Percentiles rank a stretch among this genome's conserved stretches.
Conservation (phyloP, 2,113 vertebrate species). For the Peromyscus polionotus region DNA sequence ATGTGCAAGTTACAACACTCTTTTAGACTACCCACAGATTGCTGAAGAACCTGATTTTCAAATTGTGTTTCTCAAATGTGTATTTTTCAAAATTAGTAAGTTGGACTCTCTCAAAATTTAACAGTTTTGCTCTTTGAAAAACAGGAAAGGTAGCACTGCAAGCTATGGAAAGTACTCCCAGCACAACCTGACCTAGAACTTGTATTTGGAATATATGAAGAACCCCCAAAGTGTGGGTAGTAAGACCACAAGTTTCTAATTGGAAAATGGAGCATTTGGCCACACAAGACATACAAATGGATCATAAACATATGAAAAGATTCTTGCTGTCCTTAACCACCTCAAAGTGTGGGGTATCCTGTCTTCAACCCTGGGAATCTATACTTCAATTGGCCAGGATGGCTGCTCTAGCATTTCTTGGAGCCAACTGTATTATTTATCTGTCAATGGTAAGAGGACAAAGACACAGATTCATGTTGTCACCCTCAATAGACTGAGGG, state of each 20-base stretch:
- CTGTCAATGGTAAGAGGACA: not conserved
- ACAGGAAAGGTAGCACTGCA: not conserved
- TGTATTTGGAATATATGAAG: not conserved
- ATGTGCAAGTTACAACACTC: not conserved
- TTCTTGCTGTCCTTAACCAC: not conserved
- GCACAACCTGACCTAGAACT: not conserved
- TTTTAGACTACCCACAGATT: not conserved
- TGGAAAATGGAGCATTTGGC: not conserved
- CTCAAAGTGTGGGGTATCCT: constrained; percentile 22
- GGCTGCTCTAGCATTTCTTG: constrained; percentile 56
- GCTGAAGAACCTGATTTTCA: constrained; percentile 1
- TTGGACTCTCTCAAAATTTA: not conserved
- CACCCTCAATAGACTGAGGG: not conserved
- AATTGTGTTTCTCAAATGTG: not conserved
- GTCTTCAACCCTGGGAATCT: not conserved
- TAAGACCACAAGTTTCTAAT: not conserved
- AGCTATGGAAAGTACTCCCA: no score
- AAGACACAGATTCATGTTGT: not conserved
- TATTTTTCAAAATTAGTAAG: constrained; percentile 58
- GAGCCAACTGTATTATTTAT: constrained; percentile 67
- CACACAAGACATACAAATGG: not conserved
- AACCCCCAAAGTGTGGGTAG: not conserved
- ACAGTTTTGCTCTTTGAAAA: not conserved
- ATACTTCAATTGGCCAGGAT: not conserved
- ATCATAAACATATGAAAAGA: not conserved